Evolutionary conservation across 1,140 invertebrate genomes (phyloP).

Genomic region (Holotrichia oblita): DNA sequence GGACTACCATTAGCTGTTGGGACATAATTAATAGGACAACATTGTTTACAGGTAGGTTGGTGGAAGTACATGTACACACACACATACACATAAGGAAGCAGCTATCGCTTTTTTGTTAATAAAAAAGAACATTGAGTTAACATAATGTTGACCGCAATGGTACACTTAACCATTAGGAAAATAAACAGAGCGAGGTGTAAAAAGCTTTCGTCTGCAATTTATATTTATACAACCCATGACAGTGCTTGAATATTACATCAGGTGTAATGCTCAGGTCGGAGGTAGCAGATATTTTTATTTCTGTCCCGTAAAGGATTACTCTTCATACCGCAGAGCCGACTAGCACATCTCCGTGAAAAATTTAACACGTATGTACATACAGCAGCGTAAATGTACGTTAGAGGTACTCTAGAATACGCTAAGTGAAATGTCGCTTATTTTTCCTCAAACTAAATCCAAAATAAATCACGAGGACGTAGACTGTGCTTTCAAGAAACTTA

Average conservation of each 20-base stretch:
- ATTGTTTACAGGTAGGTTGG: too few species aligned
- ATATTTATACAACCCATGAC: conserved; percentile 24
- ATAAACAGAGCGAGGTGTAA: neutral
- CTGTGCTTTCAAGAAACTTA: neutral
- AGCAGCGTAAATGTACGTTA: neutral
- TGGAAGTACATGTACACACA: too few species aligned
- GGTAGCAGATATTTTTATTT: conserved; percentile 11
- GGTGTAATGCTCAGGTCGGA: neutral
- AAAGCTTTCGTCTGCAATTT: neutral
- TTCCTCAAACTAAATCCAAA: conserved; percentile 3
- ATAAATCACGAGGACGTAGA: neutral
- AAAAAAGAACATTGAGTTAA: too few species aligned
- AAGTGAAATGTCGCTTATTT: neutral
- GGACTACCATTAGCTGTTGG: too few species aligned
- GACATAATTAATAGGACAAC: too few species aligned
- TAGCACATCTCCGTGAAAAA: neutral
- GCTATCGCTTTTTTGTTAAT: too few species aligned
- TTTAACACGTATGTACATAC: conserved; percentile 8
- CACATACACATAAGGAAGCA: too few species aligned
- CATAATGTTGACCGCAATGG: too few species aligned
- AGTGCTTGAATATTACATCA: conserved; percentile 31
- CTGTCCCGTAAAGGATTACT: conserved; percentile 20
- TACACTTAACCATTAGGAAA: neutral
- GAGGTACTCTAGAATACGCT: neutral
- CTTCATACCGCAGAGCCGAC: neutral